These are phyloP conservation scores for Sebastes iracundus DNA, from an alignment of 2,797 vertebrate genomes.

Conservation along the genomic window DNA sequence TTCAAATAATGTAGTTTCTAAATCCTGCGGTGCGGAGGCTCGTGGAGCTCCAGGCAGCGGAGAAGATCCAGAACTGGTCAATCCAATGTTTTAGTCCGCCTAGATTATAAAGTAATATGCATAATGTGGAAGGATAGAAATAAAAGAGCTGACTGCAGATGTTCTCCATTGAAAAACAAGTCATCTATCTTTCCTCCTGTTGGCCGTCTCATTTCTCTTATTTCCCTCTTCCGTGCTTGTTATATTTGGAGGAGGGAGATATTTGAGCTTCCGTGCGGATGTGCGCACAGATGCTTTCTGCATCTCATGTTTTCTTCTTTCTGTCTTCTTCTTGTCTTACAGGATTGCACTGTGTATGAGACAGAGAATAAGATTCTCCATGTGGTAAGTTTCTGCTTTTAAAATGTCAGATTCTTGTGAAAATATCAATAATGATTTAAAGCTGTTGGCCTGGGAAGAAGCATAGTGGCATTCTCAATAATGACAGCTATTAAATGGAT, in stretches of 20 bases:
- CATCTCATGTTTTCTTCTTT: conserved; percentile 25
- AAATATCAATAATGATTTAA: not conserved
- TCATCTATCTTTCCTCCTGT: conserved; percentile 26
- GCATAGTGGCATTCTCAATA: no score
- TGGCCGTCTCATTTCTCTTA: conserved; percentile 19
- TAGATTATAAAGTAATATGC: conserved; percentile 29
- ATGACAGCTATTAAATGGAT: no score
- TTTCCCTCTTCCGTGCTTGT: conserved; percentile 19
- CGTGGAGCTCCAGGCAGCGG: conserved; percentile 9
- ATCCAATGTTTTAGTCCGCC: not conserved
- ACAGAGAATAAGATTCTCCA: conserved; percentile 96
- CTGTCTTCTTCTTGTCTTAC: conserved; percentile 26
- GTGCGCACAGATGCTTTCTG: conserved; percentile 21
- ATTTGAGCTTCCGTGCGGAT: conserved; percentile 45
- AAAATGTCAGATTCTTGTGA: not conserved
- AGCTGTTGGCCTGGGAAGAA: not conserved
- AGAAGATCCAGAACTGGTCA: conserved; percentile 14
- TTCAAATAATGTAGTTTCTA: conserved; percentile 52
- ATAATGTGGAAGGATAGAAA: conserved; percentile 18
- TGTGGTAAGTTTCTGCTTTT: conserved; percentile 86
- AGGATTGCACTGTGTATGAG: conserved; percentile 93
- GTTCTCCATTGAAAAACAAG: conserved; percentile 22
- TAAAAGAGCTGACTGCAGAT: conserved; percentile 32
- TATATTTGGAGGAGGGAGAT: conserved; percentile 38
- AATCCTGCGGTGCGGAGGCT: conserved; percentile 26